Evolutionary conservation across 2,797 vertebrate species (phyloP).

Genomic region (Sebastes goodei): DNA sequence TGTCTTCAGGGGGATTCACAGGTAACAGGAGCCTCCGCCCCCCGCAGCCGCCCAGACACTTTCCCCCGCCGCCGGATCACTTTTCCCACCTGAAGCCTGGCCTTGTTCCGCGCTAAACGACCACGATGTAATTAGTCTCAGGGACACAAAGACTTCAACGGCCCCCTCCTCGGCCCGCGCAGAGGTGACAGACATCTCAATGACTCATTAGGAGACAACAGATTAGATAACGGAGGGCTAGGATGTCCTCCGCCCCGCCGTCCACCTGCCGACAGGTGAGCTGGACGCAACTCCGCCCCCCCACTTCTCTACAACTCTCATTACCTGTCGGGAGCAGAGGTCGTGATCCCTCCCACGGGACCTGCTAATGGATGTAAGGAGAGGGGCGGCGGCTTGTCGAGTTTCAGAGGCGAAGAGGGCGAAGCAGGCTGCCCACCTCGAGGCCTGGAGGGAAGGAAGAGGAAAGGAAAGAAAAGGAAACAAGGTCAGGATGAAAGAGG

Average conservation of each 20-base stretch:
- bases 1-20: conserved; percentile 58
- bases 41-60: conserved; percentile 7
- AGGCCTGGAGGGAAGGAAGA: neutral
- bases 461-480: neutral
- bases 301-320: conserved; percentile 18
- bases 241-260: conserved; percentile 61
- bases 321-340: conserved; percentile 58
- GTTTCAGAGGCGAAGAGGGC: conserved; percentile 30
- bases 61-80: conserved; percentile 44
- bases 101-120: conserved; percentile 77
- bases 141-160: conserved; percentile 74
- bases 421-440: neutral
- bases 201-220: conserved; percentile 83
- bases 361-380: conserved; percentile 66
- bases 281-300: conserved; percentile 12
- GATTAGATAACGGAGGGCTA: conserved; percentile 79
- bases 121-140: conserved; percentile 80
- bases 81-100: conserved; percentile 67
- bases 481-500: conserved; percentile 9
- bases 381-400: neutral
- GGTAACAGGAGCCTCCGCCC: conserved; percentile 51
- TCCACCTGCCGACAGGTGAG: conserved; percentile 78
- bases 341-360: conserved; percentile 50
- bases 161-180: conserved; percentile 17
- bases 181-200: conserved; percentile 46